Conservation (phyloP, 2,888 invertebrate genomes). For the Drepana falcataria region DNA sequence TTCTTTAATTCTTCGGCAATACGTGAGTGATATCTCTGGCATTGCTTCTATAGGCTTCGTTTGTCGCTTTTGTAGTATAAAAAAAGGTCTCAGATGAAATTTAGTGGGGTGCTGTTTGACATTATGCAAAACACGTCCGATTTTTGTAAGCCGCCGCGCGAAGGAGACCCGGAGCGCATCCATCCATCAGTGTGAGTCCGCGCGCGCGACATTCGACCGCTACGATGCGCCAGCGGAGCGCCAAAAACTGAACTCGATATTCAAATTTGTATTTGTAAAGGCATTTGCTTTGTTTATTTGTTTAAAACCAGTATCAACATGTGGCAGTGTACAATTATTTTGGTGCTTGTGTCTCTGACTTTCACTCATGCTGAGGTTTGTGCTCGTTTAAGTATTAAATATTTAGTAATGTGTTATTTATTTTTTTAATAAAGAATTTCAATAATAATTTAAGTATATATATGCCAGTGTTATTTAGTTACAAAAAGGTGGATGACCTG, state of each 20-base stretch:
- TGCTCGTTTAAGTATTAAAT: slow-evolving; percentile 28
- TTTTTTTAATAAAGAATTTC: slow-evolving; percentile 6
- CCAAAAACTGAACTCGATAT: slow-evolving; percentile 52
- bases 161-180: slow-evolving; percentile 29
- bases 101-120: slow-evolving; percentile 53
- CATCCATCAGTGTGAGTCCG: slow-evolving; percentile 50
- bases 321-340: slow-evolving; percentile 60
- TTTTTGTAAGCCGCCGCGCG: slow-evolving; percentile 22
- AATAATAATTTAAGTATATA: neutral
- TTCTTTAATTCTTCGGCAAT: no score
- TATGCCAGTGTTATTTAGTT: no score
- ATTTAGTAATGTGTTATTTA: slow-evolving; percentile 9
- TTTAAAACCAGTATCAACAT: slow-evolving; percentile 43
- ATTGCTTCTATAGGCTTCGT: no score
- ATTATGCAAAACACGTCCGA: slow-evolving; percentile 53
- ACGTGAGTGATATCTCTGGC: no score
- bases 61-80: no score
- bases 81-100: slow-evolving; percentile 5
- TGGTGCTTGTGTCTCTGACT: slow-evolving; percentile 54
- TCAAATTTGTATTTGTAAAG: slow-evolving; percentile 24
- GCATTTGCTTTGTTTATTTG: slow-evolving; percentile 32
- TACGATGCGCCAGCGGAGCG: slow-evolving; percentile 52
- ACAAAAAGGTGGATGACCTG: no score
- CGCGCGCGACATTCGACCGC: slow-evolving; percentile 53
- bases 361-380: slow-evolving; percentile 61